Conservation (phyloP, 2,797 vertebrate genomes). For the Dermochelys coriacea region DNA sequence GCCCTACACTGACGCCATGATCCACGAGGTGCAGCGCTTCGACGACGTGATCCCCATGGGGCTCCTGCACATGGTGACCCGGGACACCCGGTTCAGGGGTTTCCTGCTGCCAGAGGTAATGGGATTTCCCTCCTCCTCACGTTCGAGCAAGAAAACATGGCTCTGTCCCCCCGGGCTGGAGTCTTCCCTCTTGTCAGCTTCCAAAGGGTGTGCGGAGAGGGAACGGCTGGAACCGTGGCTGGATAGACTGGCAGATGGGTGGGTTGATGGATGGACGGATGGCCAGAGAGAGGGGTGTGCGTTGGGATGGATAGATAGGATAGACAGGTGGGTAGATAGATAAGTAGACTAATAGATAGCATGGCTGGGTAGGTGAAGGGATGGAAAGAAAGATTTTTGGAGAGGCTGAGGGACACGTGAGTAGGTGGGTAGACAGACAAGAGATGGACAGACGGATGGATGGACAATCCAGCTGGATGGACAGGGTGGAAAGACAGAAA, state of each 20-base stretch:
- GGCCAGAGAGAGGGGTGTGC: too few relatives aligned
- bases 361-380: neutral
- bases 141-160: too few relatives aligned
- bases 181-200: neutral
- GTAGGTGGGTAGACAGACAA: neutral
- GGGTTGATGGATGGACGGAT: neutral
- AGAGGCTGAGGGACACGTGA: neutral
- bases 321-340: too few relatives aligned
- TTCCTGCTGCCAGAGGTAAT: conserved; percentile 5
- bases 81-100: fast-evolving
- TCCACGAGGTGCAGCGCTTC: conserved; percentile 18
- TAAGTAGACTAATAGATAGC: too few relatives aligned
- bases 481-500: neutral
- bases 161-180: too few relatives aligned
- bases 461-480: neutral
- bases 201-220: neutral
- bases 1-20: neutral
- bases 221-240: neutral
- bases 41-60: neutral
- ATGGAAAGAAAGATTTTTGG: neutral
- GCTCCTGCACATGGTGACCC: neutral
- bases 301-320: too few relatives aligned
- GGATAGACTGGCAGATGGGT: neutral
- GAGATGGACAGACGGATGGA: neutral
- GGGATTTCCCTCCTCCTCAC: neutral